Conservation (phyloP, 2,797 vertebrate species). For the Syncerus caffer region DNA sequence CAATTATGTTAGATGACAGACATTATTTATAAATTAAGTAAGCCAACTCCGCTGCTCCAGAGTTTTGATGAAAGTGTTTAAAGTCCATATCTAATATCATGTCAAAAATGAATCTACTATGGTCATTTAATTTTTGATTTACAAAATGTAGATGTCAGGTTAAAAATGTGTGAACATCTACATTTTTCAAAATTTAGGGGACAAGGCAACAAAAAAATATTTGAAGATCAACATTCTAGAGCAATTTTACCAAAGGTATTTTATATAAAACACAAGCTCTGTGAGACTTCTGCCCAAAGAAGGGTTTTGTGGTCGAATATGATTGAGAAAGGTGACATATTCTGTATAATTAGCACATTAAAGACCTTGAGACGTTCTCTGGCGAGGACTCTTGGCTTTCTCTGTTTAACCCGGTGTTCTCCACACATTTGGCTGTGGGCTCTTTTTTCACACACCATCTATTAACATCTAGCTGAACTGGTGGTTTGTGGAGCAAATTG, state of each 20-base stretch:
- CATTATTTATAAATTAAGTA: not conserved
- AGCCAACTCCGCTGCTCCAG: not conserved
- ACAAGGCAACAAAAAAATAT: not conserved
- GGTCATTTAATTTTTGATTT: not conserved
- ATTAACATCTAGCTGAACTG: not conserved
- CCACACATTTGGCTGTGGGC: not conserved
- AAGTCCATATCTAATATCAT: not conserved
- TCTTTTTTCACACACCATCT: not conserved
- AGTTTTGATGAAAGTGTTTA: not conserved
- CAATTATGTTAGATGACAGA: not conserved
- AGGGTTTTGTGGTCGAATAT: not conserved
- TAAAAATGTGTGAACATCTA: not conserved
- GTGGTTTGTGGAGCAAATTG: not conserved
- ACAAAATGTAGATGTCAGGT: not conserved
- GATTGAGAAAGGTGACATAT: not conserved
- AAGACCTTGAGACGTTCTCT: not conserved
- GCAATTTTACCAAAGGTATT: not conserved
- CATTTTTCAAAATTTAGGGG: not conserved
- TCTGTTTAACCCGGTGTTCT: not conserved
- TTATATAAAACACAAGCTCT: not conserved
- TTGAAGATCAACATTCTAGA: not conserved
- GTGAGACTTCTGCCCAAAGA: not conserved
- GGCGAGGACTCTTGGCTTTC: not conserved
- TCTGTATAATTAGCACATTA: not conserved
- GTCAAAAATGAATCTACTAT: not conserved